A percentile compares a stretch with the other conserved stretches of the same genome.
Conservation (phyloP, 2,797 vertebrate genomes). For the Sebastes cheni region DNA sequence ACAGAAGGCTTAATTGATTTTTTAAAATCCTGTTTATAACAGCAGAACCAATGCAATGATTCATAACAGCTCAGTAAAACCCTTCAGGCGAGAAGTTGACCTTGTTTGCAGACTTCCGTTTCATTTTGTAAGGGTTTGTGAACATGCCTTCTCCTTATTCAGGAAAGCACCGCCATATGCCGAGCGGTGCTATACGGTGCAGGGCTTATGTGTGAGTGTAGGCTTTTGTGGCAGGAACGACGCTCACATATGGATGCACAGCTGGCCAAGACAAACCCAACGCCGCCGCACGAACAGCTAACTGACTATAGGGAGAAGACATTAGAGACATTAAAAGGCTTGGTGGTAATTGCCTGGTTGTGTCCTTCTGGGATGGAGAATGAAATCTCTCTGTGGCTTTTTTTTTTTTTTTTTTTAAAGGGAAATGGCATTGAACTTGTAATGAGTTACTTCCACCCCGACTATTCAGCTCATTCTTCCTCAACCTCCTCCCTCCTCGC, state of each 20-base stretch:
- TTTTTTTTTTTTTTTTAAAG: neutral
- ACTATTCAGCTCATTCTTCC: constrained; percentile 10
- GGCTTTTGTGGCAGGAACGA: constrained; percentile 34
- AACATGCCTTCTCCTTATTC: constrained; percentile 22
- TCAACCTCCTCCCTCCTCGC: neutral
- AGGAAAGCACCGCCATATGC: constrained; percentile 49
- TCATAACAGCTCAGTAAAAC: constrained; percentile 61
- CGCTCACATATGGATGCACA: constrained; percentile 46
- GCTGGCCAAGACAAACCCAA: constrained; percentile 29
- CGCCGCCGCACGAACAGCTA: neutral
- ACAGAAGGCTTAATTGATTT: constrained; percentile 69
- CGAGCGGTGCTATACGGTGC: constrained; percentile 11
- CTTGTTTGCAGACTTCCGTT: constrained; percentile 69
- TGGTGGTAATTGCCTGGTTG: constrained; percentile 16
- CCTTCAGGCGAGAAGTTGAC: constrained; percentile 66
- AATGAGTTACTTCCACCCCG: constrained; percentile 19
- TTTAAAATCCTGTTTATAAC: constrained; percentile 64
- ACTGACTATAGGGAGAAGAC: constrained; percentile 20
- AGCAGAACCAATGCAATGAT: constrained; percentile 66
- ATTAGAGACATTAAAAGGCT: constrained; percentile 17
- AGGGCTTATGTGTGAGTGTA: constrained; percentile 9
- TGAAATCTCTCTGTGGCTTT: neutral
- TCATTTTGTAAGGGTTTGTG: constrained; percentile 48
- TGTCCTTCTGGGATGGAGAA: constrained; percentile 21
- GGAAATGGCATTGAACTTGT: constrained; percentile 8